phyloP scores from a whole-genome alignment of 2,888 invertebrate species.

The Trichogramma dendrolimi region DNA sequence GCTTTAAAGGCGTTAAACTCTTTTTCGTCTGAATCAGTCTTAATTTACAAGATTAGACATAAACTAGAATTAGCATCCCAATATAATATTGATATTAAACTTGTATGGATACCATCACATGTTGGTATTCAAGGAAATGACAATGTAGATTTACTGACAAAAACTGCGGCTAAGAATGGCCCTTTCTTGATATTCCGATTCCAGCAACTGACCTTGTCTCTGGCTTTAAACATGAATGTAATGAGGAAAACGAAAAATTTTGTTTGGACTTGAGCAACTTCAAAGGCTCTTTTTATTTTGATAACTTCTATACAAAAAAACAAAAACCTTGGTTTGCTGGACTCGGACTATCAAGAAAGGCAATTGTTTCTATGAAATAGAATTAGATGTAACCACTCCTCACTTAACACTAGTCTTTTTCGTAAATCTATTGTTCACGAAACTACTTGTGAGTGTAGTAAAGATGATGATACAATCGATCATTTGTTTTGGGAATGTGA shows the following conservation, averaged over 20 bases:
- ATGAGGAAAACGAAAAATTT: no score
- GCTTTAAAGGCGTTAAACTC: slow-evolving; percentile 7
- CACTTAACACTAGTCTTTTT: no score
- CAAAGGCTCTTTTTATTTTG: slow-evolving; percentile 15
- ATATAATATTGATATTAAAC: slow-evolving; percentile 2
- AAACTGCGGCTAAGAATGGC: background rate
- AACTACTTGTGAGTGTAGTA: slow-evolving; percentile 10
- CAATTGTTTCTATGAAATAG: slow-evolving; percentile 16
- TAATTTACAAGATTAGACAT: slow-evolving; percentile 1
- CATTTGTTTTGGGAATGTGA: slow-evolving; percentile 23
- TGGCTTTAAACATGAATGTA: background rate
- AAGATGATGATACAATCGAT: slow-evolving; percentile 14
- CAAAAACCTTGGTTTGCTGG: slow-evolving; percentile 1
- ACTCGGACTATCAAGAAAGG: slow-evolving; percentile 6
- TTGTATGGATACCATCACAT: slow-evolving; percentile 30
- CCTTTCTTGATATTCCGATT: slow-evolving; percentile 4
- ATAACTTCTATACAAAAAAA: slow-evolving; percentile 2
- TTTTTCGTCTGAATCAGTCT: background rate
- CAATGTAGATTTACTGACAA: slow-evolving; percentile 18
- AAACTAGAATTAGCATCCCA: slow-evolving; percentile 1
- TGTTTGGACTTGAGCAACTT: no score
- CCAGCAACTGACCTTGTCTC: slow-evolving; percentile 3
- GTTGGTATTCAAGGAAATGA: slow-evolving; percentile 26
- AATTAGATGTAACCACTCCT: slow-evolving; percentile 10
- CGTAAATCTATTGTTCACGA: slow-evolving; percentile 11